Conservation (phyloP, 23 tunicate genomes). For the Clavelina lepadiformis region DNA sequence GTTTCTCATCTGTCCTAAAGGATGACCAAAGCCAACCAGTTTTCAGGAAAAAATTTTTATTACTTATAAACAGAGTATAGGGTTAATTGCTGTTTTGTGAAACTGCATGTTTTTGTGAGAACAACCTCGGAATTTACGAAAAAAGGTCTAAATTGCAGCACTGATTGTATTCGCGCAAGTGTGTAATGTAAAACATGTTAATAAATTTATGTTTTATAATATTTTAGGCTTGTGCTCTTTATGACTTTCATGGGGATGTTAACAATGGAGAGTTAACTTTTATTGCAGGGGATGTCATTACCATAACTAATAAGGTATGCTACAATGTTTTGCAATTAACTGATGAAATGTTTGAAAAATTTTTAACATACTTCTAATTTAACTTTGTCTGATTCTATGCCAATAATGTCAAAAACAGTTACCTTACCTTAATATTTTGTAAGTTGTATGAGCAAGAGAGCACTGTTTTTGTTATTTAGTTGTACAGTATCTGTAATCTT, state of each 20-base stretch:
- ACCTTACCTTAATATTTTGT: no score
- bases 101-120: no score
- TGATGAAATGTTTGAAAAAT: not conserved
- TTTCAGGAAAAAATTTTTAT: no score
- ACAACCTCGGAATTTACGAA: no score
- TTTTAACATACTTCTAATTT: constrained; percentile 3
- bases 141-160: no score
- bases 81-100: no score
- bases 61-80: no score
- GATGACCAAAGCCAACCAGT: no score
- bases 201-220: not conserved
- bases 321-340: not conserved
- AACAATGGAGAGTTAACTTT: constrained; percentile 34
- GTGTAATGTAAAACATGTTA: no score
- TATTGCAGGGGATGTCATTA: constrained; percentile 20
- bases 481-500: not conserved
- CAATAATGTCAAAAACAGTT: not conserved
- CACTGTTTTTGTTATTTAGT: constrained; percentile 4
- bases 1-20: no score
- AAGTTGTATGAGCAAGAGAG: not conserved
- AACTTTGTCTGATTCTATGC: not conserved
- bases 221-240: constrained; percentile 32
- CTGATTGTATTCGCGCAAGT: no score
- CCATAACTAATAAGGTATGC: constrained; percentile 33
- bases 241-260: constrained; percentile 47